Base-by-base conservation (phyloP, 2,797 vertebrate species). In the Gallinago solitaria region DNA sequence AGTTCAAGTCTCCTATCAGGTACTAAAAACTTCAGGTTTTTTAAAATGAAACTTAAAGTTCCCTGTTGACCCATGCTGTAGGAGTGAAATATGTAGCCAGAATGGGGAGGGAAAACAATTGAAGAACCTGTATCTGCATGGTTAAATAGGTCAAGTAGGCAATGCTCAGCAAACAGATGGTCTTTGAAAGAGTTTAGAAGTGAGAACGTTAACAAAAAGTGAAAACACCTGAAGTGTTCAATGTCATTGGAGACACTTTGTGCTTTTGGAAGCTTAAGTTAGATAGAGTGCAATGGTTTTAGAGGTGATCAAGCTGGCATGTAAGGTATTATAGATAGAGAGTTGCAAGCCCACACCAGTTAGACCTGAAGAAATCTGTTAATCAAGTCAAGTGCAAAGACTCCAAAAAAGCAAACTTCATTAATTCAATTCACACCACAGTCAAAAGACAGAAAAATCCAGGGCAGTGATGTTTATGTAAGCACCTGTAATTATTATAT, bases 1-100 rank as follows among this genome's bases (percentile, higher is more conserved):
- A 96, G 95, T 76, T 94, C 92, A 74, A 63, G 75, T 85, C 50
- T 93, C 73, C 60, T 87, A 85, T 89, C 94, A 97, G 94, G 92
- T 96, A 95, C 32, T 76, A 64, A 70, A 86, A 73, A 57, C 18
- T 68, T 54, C 45, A 64, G 24, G 10, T 11, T 37, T 37, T 37
- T 37, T 12, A 5, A 80, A 54, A 35, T 37, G 28, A 84, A 73
- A n/a, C 16, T 32, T 41, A 12, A 73, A 69, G n/a, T 33, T 39
- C 35, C 17, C 23, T 82, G 25, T 43, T 71, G 53, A 78, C 25
- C 37, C 8, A 6, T 60, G n/a, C 39, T 57, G 24, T 37, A 61
- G 30, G 27, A 51, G 37, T 73, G 33, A 93, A 80, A 71, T 35
- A 53, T 1, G 2, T 37, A 37, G 59, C 33, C 48, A 74, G 45